phyloP scores from a whole-genome alignment of 2,888 invertebrate genomes.

The Tridacna crocea region DNA sequence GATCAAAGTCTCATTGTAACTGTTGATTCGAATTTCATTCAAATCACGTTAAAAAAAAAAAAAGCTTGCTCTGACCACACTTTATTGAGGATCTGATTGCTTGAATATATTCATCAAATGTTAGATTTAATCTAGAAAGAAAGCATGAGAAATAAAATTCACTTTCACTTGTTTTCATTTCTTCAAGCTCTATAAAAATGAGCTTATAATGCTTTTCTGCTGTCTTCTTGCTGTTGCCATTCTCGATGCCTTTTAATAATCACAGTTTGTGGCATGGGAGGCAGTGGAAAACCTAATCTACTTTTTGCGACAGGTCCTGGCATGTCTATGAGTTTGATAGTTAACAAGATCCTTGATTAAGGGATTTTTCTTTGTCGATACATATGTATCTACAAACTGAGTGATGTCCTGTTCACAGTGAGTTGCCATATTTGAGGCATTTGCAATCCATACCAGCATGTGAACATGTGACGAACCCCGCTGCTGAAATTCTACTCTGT shows the following conservation, averaged over 20 bases:
- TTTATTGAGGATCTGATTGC: neutral
- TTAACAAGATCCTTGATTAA: constrained; percentile 18
- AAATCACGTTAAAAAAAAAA: constrained; percentile 43
- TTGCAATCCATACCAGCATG: constrained; percentile 50
- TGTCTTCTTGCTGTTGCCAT: neutral
- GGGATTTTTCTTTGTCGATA: constrained; percentile 19
- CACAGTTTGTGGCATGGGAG: constrained; percentile 30
- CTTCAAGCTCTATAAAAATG: neutral
- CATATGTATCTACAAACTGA: constrained; percentile 24
- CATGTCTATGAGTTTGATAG: constrained; percentile 39
- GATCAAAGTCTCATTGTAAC: constrained; percentile 52
- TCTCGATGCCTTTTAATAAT: neutral
- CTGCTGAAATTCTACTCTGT: constrained; percentile 62
- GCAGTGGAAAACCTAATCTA: constrained; percentile 31
- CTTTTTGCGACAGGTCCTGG: constrained; percentile 34
- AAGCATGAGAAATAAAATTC: constrained; percentile 1
- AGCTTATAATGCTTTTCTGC: constrained; percentile 16
- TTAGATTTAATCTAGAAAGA: neutral
- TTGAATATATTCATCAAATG: constrained; percentile 6
- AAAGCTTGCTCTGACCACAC: constrained; percentile 28
- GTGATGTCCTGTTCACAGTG: constrained; percentile 1
- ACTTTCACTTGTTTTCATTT: constrained; percentile 25
- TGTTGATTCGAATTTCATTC: constrained; percentile 52
- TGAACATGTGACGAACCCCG: constrained; percentile 58
- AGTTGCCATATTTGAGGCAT: constrained; percentile 31